These are phyloP conservation scores for Tetraodon nigroviridis DNA, from an alignment of 2,113 vertebrate genomes.

Conservation along the genomic window DNA sequence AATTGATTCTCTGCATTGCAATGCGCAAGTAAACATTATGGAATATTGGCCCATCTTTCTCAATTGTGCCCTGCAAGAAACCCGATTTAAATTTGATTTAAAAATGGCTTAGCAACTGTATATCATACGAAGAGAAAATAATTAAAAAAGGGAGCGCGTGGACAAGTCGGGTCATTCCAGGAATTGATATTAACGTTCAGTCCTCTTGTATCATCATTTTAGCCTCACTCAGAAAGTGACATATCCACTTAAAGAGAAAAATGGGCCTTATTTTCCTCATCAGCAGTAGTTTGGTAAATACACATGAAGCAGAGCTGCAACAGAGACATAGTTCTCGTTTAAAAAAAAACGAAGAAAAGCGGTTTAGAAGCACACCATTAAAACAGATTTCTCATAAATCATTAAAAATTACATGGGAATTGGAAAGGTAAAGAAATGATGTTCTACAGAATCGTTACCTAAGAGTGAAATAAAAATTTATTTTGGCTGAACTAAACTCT, in stretches of 20 bases:
- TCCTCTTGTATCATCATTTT: slow-evolving; percentile 75
- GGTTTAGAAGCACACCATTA: slow-evolving; percentile 7
- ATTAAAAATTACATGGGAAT: slow-evolving; percentile 22
- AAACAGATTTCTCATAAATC: slow-evolving; percentile 25
- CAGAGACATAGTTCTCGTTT: not conserved
- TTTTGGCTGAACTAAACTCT: slow-evolving; percentile 80
- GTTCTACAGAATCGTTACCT: slow-evolving; percentile 46
- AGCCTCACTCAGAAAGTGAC: slow-evolving; percentile 69
- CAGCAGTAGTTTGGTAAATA: slow-evolving; percentile 52
- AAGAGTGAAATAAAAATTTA: slow-evolving; percentile 65
- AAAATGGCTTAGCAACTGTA: slow-evolving; percentile 48
- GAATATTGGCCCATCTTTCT: slow-evolving; percentile 70
- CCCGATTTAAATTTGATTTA: slow-evolving; percentile 70
- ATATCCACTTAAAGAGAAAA: slow-evolving; percentile 71
- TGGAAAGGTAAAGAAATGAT: slow-evolving; percentile 28
- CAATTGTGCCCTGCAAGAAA: slow-evolving; percentile 60
- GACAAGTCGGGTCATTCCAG: slow-evolving; percentile 65
- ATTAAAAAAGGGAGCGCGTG: slow-evolving; percentile 65
- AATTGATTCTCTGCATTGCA: slow-evolving; percentile 50
- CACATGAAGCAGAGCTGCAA: slow-evolving; percentile 23
- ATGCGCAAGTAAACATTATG: slow-evolving; percentile 65
- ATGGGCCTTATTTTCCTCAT: slow-evolving; percentile 65
- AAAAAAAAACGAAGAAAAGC: not conserved
- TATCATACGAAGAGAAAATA: slow-evolving; percentile 53
- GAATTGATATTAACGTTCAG: slow-evolving; percentile 72